These are phyloP conservation scores for Cichladusa arquata DNA, from an alignment of 2,113 vertebrate species.

Conservation along the genomic window DNA sequence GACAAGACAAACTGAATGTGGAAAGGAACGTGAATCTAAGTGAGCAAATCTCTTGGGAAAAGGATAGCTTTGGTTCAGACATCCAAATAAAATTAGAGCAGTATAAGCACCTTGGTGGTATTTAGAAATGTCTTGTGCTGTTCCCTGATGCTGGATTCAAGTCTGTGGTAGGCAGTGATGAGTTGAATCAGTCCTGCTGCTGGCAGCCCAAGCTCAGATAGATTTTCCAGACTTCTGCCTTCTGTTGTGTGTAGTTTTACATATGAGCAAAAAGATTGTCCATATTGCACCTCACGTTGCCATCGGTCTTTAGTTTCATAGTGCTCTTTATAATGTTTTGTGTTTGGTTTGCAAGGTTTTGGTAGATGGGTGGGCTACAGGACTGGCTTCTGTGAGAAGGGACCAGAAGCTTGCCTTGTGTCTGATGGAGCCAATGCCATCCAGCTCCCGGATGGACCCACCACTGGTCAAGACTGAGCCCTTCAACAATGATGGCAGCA, in stretches of 20 bases:
- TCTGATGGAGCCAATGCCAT: not conserved
- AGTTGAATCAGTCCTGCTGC: not conserved
- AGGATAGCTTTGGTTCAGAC: not conserved
- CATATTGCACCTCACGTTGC: not conserved
- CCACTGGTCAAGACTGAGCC: not conserved
- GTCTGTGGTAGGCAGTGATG: not conserved
- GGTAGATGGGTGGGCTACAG: not conserved
- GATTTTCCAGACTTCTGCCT: not conserved
- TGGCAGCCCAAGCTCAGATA: not conserved
- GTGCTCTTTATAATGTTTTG: not conserved
- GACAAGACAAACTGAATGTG: not conserved
- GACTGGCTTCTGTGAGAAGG: not conserved
- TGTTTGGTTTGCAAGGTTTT: not conserved
- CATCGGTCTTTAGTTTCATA: not conserved
- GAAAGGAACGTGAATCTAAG: not conserved
- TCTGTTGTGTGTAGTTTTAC: not conserved
- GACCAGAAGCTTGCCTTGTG: not conserved
- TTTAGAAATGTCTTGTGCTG: not conserved
- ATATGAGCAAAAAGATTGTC: not conserved
- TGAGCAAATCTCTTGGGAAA: not conserved
- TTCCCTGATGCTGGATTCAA: not conserved
- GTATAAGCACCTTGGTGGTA: not conserved
- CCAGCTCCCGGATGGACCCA: not conserved
- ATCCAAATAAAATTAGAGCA: not conserved
- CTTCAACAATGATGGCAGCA: accelerated